Conservation (phyloP, 2,113 vertebrate species). For the Pycnonotus jocosus region DNA sequence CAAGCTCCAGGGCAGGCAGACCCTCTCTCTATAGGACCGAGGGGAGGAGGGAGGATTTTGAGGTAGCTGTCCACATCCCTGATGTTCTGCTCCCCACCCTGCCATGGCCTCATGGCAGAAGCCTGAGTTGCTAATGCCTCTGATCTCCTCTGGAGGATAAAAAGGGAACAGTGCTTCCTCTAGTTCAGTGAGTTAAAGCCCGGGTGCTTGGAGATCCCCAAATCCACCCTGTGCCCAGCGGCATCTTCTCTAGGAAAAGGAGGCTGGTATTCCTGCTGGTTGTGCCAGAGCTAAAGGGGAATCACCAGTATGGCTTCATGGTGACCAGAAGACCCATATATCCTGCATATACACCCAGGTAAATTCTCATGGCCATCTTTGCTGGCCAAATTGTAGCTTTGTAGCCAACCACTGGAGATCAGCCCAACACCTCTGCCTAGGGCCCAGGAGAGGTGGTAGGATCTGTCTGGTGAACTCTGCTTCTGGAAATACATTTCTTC, state of each 20-base stretch:
- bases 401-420: not conserved
- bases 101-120: not conserved
- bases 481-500: not conserved
- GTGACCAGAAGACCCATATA: not conserved
- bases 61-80: not conserved
- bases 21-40: accelerated
- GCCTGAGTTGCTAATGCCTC: not conserved
- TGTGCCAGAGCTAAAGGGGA: not conserved
- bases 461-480: not conserved
- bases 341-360: not conserved
- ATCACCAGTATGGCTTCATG: not conserved
- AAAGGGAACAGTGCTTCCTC: not conserved
- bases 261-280: not conserved
- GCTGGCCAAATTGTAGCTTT: not conserved
- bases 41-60: not conserved
- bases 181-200: not conserved
- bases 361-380: not conserved
- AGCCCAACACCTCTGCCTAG: accelerated
- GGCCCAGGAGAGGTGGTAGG: too few species aligned
- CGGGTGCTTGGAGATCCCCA: not conserved
- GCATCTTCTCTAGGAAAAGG: not conserved
- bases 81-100: not conserved
- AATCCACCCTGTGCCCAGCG: not conserved
- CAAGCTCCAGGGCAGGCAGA: not conserved
- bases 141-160: not conserved